A percentile compares a stretch with the other conserved stretches of the same genome.
These are phyloP conservation scores for Hycleus cichorii DNA, from an alignment of 1,140 invertebrate genomes.

Conservation along the genomic window DNA sequence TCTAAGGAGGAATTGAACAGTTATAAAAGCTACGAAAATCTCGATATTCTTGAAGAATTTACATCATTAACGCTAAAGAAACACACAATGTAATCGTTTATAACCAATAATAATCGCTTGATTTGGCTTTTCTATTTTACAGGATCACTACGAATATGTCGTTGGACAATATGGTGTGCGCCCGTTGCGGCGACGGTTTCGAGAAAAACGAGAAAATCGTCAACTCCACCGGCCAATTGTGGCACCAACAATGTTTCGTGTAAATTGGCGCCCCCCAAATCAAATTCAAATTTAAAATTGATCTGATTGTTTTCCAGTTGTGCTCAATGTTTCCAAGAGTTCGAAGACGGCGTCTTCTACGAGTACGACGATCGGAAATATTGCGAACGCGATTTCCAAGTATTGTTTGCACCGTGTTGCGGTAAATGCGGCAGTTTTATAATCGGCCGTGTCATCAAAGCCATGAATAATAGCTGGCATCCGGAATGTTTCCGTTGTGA, in stretches of 20 bases:
- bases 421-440: slow-evolving; percentile 95
- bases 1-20: slow-evolving; percentile 21
- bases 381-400: slow-evolving; percentile 99
- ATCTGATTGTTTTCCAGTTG: slow-evolving; percentile 57
- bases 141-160: slow-evolving; percentile 70
- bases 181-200: slow-evolving; percentile 89
- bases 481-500: slow-evolving; percentile 96
- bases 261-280: slow-evolving; percentile 50
- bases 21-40: slow-evolving; percentile 22
- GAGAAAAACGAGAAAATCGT: slow-evolving; percentile 96
- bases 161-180: slow-evolving; percentile 84
- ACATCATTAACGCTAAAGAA: slow-evolving; percentile 1
- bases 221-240: slow-evolving; percentile 95
- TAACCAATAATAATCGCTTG: not conserved
- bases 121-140: slow-evolving; percentile 38
- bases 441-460: slow-evolving; percentile 97
- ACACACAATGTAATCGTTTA: not conserved
- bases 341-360: slow-evolving; percentile 97
- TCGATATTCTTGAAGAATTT: slow-evolving; percentile 18
- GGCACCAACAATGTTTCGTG: slow-evolving; percentile 99
- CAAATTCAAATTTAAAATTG: not conserved
- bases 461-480: slow-evolving; percentile 99
- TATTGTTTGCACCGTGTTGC: slow-evolving; percentile 96
- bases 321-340: slow-evolving; percentile 96
- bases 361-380: slow-evolving; percentile 99